A percentile compares a stretch with the other conserved stretches of the same genome.
Conservation (phyloP, 2,888 invertebrate genomes). For the Thymelicus sylvestris region DNA sequence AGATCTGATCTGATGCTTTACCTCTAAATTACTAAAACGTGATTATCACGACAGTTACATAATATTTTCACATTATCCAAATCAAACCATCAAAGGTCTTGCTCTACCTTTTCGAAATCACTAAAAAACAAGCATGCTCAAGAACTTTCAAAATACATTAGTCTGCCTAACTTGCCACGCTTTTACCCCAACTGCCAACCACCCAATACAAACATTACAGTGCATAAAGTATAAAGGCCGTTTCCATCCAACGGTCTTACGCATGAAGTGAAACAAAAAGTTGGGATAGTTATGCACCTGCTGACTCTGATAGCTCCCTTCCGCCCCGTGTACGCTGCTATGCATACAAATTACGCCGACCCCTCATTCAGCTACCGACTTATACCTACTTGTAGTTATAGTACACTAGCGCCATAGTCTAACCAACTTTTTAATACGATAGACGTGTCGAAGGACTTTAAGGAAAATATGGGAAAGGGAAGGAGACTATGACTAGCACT, state of each 20-base stretch:
- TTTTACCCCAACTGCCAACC: background rate
- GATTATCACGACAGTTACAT: too few species aligned
- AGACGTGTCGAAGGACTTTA: too few species aligned
- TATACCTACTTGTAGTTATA: background rate
- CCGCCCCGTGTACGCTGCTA: slow-evolving; percentile 37
- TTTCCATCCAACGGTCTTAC: slow-evolving; percentile 10
- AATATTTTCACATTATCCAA: too few species aligned
- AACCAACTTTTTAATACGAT: background rate
- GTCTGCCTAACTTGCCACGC: background rate
- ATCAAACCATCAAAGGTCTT: too few species aligned
- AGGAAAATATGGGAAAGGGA: too few species aligned
- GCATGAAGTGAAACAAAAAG: slow-evolving; percentile 18
- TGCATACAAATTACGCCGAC: slow-evolving; percentile 23
- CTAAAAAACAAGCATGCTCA: background rate
- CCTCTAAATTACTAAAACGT: too few species aligned
- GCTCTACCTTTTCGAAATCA: too few species aligned
- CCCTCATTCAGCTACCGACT: slow-evolving; percentile 4
- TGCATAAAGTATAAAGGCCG: background rate
- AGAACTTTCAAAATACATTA: background rate
- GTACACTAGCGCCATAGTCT: background rate
- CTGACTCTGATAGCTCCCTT: slow-evolving; percentile 43
- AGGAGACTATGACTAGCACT: too few species aligned
- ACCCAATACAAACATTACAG: background rate
- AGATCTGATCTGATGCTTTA: too few species aligned
- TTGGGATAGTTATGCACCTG: slow-evolving; percentile 42